Base-by-base conservation (phyloP, 1,140 invertebrate species). In the Phymorhynchus buccinoides region DNA sequence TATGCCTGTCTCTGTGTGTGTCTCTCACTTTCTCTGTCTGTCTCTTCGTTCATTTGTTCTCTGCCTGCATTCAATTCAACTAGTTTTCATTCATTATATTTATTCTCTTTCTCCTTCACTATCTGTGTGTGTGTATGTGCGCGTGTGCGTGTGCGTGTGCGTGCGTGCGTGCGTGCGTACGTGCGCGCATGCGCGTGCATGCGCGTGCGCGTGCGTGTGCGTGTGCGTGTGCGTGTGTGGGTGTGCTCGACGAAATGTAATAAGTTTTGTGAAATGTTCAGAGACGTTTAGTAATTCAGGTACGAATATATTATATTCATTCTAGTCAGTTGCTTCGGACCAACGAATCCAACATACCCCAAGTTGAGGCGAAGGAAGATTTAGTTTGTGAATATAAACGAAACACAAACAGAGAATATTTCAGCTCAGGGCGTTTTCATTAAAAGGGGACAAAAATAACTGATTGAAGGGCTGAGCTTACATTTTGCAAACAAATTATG, bases 111-210 rank as follows among this genome's bases (percentile, higher is more conserved):
- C 62, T 22, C 0, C 2, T 68, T 68, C 27, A 7, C 22, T 27
- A 30, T 66, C 18, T 66, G 62, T 73, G 68, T 73, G 32, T 35
- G 30, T 12, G 68, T 32, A 37, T 4, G 62, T 66, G 48, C 37
- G 68, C 7, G 68, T 73, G 68, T 73, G 68, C 37, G 32, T 73
- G 68, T 73, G 68, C 37, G 68, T 73, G 68, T 73, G 68, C 30
- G 68, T 37, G 68, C 30, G 68, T 35, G n/a, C n/a, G 27, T 66
- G 18, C 27, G n/a, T 66, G n/a, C 27, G n/a, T 7, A 27, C 27
- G 62, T 30, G 22, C 27, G 22, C n/a, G 62, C 2, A 27, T 27
- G 62, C n/a, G n/a, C n/a, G 62, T 73, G 30, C 37, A 12, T 32
- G 68, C 37, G 68, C 37, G 68, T 32, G 32, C 32, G 32, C 37